Conservation (phyloP, 1,140 invertebrate genomes). For the Heliconius himera region DNA sequence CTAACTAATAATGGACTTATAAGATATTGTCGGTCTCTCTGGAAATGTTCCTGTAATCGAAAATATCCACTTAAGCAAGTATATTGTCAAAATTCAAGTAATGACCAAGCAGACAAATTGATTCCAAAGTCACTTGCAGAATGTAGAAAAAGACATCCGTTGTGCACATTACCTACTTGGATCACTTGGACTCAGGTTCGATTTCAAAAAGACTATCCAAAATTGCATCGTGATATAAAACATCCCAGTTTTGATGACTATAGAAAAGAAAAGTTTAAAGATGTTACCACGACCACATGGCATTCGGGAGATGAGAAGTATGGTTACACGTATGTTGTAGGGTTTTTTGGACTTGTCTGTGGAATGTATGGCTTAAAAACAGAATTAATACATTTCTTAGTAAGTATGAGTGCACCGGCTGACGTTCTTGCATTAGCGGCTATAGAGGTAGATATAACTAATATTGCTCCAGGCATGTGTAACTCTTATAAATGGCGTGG, state of each 20-base stretch:
- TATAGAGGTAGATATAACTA: conserved; percentile 64
- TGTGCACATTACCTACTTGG: background rate
- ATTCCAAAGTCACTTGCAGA: background rate
- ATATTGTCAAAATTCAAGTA: background rate
- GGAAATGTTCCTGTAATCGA: conserved; percentile 23
- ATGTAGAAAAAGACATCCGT: conserved; percentile 15
- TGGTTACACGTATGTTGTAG: conserved; percentile 55
- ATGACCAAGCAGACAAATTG: background rate
- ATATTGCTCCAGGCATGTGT: conserved; percentile 69
- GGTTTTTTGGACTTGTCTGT: conserved; percentile 57
- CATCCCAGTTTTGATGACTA: conserved; percentile 66
- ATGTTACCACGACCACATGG: conserved; percentile 59
- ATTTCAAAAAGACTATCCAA: conserved; percentile 52
- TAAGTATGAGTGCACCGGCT: conserved; percentile 59
- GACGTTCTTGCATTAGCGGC: conserved; percentile 66
- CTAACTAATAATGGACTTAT: background rate
- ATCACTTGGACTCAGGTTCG: conserved; percentile 60
- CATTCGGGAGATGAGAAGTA: conserved; percentile 59
- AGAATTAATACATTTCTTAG: conserved; percentile 52
- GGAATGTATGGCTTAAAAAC: conserved; percentile 58
- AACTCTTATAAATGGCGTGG: conserved; percentile 91
- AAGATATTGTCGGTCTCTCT: conserved; percentile 11
- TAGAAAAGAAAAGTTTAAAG: conserved; percentile 60
- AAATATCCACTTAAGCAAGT: conserved; percentile 16
- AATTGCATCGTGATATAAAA: conserved; percentile 62